Base-by-base conservation (phyloP, 2,888 invertebrate species). In the Limenitis arthemis region DNA sequence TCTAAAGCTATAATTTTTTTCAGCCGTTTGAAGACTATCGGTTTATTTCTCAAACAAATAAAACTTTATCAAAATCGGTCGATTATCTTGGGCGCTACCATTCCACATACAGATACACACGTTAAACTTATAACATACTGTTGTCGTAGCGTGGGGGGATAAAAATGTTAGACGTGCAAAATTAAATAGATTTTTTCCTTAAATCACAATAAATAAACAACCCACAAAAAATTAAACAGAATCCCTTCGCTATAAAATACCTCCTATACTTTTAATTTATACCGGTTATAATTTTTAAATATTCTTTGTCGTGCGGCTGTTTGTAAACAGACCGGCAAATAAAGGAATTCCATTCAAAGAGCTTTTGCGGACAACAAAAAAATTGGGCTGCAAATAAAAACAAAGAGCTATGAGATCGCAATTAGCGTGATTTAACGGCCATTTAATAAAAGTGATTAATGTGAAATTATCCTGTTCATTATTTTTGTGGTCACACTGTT, bases 401-500 rank as follows among this genome's bases (percentile, higher is more conserved):
- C 80, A 78, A 78, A 75, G 73, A 76, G 65, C 64, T 66, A 65
- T 64, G 69, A 66, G 68, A 64, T 67, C 66, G 79, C 84, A 83
- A 83, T 85, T 85, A 81, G 78, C 77, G 76, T 82, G 84, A 86
- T 86, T 85, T 85, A 85, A 85, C 75, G 79, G 75, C 70, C 76
- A 69, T 84, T 84, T 84, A 80, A 84, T 84, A 76, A 79, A 72
- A 75, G 71, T 80, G 82, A 85, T 81, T 78, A 79, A 82, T 79
- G 75, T 70, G 71, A 75, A 77, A 74, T 77, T 75, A 76, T 77
- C 69, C 64, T 69, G 58, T 67, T 67, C 67, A 68, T 66, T 65
- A 63, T 67, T 63, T 63, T 62, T 62, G 55, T 61, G 57, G 57
- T 47, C 47, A 55, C 50, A 52, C 56, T 51, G 51, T 47, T 49